These are phyloP conservation scores for Cerceris rybyensis DNA, from an alignment of 2,888 invertebrate genomes.

Conservation along the genomic window DNA sequence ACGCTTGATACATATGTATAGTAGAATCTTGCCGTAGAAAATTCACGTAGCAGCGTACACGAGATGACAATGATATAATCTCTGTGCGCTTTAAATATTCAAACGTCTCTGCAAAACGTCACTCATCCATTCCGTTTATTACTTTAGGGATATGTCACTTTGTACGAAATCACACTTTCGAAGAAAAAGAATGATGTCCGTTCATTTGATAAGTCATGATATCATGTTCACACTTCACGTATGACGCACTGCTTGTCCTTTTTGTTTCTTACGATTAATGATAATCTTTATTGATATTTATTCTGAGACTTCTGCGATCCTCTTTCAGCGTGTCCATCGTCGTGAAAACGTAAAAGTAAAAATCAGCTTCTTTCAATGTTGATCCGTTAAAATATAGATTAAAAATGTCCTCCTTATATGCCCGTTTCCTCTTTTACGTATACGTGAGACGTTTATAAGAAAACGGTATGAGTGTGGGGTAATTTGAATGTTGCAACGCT, in stretches of 20 bases:
- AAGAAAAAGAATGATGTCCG: slow-evolving; percentile 21
- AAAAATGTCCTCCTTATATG: slow-evolving; percentile 25
- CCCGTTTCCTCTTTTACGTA: slow-evolving; percentile 7
- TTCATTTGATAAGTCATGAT: slow-evolving; percentile 17
- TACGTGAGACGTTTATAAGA: slow-evolving; percentile 74
- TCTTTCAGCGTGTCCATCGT: slow-evolving; percentile 22
- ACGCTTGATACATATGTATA: slow-evolving; percentile 37
- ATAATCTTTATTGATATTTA: slow-evolving; percentile 15
- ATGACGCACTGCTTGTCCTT: slow-evolving; percentile 23
- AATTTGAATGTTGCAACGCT: slow-evolving; percentile 80
- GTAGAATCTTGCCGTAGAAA: slow-evolving; percentile 40
- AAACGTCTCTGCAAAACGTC: slow-evolving; percentile 25
- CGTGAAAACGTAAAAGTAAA: slow-evolving; percentile 30
- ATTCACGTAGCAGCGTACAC: slow-evolving; percentile 33
- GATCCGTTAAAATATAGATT: slow-evolving; percentile 47
- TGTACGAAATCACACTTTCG: slow-evolving; percentile 52
- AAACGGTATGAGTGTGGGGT: slow-evolving; percentile 81
- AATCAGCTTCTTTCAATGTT: slow-evolving; percentile 11
- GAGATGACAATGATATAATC: slow-evolving; percentile 20
- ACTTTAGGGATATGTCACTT: slow-evolving; percentile 62
- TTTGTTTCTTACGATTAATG: slow-evolving; percentile 14
- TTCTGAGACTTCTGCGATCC: slow-evolving; percentile 7
- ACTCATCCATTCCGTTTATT: slow-evolving; percentile 35
- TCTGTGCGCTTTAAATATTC: slow-evolving; percentile 62
- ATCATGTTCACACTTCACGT: slow-evolving; percentile 26